Conservation (phyloP, 1,140 invertebrate genomes). For the Helicoverpa armigera region DNA sequence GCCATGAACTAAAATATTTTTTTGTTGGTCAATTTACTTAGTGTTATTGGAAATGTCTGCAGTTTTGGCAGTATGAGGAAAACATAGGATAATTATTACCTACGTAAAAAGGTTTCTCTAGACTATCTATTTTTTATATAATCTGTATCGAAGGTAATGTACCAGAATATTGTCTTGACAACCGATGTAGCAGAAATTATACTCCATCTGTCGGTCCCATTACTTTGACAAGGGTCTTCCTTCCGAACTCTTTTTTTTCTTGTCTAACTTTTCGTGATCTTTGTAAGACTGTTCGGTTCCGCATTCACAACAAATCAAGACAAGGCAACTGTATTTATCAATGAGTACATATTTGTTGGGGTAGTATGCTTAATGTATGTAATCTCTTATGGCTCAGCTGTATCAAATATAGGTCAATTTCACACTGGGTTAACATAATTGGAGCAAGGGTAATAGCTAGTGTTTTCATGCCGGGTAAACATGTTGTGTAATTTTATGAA, state of each 20-base stretch:
- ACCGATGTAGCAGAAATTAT: too few species aligned
- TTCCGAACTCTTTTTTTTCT: too few species aligned
- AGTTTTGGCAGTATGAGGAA: not conserved
- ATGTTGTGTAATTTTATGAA: slow-evolving; percentile 11
- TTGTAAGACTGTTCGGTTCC: too few species aligned
- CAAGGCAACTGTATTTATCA: not conserved
- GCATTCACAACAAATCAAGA: too few species aligned
- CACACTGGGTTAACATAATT: slow-evolving; percentile 29
- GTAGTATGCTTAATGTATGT: not conserved
- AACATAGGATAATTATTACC: not conserved
- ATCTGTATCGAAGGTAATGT: too few species aligned
- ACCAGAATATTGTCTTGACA: too few species aligned
- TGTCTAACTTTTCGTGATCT: too few species aligned
- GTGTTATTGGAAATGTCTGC: slow-evolving; percentile 3
- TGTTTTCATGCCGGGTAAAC: slow-evolving; percentile 32
- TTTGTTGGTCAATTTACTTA: slow-evolving; percentile 23
- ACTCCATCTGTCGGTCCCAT: too few species aligned
- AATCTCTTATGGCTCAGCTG: not conserved
- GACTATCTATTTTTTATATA: too few species aligned
- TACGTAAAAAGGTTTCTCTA: too few species aligned
- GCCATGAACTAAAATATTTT: slow-evolving; percentile 12
- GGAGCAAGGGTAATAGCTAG: slow-evolving; percentile 37
- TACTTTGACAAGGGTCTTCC: too few species aligned
- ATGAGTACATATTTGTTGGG: not conserved
- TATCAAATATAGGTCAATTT: slow-evolving; percentile 33